phyloP scores from a whole-genome alignment of 2,888 invertebrate species.

The Melanostoma mellinum region DNA sequence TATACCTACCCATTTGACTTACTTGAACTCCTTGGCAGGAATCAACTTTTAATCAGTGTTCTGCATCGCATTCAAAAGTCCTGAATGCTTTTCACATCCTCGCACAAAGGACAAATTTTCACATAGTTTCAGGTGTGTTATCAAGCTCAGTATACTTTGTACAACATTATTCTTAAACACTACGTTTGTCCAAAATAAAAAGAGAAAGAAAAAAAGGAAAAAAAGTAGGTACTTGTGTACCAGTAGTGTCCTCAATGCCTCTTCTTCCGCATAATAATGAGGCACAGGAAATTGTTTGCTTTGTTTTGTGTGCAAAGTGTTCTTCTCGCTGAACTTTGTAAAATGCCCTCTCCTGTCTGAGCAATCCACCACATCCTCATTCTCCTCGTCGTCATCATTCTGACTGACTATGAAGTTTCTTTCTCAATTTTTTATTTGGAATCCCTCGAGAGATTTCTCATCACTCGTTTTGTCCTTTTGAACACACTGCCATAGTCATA shows the following conservation, averaged over 20 bases:
- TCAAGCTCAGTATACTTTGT: constrained; percentile 40
- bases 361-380: constrained; percentile 20
- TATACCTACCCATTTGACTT: no score
- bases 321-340: constrained; percentile 60
- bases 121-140: constrained; percentile 8
- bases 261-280: constrained; percentile 66
- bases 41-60: constrained; percentile 25
- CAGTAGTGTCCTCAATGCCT: constrained; percentile 30
- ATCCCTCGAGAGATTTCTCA: constrained; percentile 59
- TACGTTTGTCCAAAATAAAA: constrained; percentile 30
- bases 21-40: constrained; percentile 14
- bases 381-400: not conserved
- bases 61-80: constrained; percentile 5
- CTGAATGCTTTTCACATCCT: not conserved
- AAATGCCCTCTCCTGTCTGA: constrained; percentile 41
- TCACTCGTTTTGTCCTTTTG: constrained; percentile 64
- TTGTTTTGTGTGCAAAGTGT: constrained; percentile 57
- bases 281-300: constrained; percentile 61
- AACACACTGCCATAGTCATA: constrained; percentile 64
- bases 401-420: not conserved
- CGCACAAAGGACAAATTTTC: not conserved
- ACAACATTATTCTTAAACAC: constrained; percentile 26
- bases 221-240: constrained; percentile 5
- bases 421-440: constrained; percentile 16
- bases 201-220: not conserved